Conservation (phyloP, 2,888 invertebrate species). For the Sipha maydis region DNA sequence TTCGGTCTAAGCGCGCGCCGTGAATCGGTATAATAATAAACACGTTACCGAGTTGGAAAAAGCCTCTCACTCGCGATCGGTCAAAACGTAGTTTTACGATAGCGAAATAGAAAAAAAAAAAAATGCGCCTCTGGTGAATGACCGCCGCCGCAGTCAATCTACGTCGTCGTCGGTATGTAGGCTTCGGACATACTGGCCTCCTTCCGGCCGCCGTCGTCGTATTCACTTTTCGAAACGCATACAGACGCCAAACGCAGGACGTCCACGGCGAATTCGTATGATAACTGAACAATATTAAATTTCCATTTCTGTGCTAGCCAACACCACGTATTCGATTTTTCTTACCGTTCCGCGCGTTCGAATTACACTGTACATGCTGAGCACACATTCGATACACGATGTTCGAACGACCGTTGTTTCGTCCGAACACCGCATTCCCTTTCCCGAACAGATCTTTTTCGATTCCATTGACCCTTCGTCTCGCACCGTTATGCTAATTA, state of each 20-base stretch:
- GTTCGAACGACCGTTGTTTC: too few relatives aligned
- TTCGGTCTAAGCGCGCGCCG: background rate
- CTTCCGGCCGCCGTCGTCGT: background rate
- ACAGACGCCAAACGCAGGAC: background rate
- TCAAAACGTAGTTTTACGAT: constrained; percentile 1
- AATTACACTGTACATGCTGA: too few relatives aligned
- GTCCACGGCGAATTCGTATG: too few relatives aligned
- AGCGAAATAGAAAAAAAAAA: background rate
- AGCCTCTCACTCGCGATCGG: background rate
- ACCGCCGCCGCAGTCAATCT: constrained; percentile 13
- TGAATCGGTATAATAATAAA: background rate
- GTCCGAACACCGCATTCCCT: too few relatives aligned
- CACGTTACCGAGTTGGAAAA: background rate
- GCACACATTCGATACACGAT: too few relatives aligned
- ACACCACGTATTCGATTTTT: too few relatives aligned
- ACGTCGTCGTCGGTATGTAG: constrained; percentile 46
- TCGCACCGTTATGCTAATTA: too few relatives aligned
- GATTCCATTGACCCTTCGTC: too few relatives aligned
- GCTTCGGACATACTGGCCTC: constrained; percentile 59
- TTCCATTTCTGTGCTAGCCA: background rate
- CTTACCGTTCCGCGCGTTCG: too few relatives aligned
- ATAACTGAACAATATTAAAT: background rate
- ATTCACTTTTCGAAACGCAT: constrained; percentile 32
- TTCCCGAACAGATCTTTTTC: too few relatives aligned
- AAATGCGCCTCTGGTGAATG: constrained; percentile 43